Evolutionary conservation across 2,797 vertebrate species (phyloP).

Genomic region (Potorous gilbertii): DNA sequence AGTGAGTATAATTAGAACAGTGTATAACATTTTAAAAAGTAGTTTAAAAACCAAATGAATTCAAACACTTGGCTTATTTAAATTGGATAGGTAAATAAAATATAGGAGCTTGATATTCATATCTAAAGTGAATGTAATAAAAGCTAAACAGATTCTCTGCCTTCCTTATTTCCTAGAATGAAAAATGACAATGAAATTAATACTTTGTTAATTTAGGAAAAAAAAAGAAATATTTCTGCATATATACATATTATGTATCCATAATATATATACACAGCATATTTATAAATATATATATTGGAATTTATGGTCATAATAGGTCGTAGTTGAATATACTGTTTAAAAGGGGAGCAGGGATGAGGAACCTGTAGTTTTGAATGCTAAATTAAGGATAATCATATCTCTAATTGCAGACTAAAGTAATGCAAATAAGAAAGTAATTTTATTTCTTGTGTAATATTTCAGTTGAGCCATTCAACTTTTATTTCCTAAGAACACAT

Average conservation of each 20-base stretch:
- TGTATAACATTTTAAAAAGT: neutral
- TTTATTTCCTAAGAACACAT: conserved; percentile 32
- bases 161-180: neutral
- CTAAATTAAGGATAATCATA: conserved; percentile 29
- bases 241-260: neutral
- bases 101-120: neutral
- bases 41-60: conserved; percentile 6
- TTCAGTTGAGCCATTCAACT: conserved; percentile 3
- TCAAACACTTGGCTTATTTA: neutral
- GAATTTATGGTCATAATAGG: neutral
- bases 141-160: conserved; percentile 11
- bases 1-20: neutral
- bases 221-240: neutral
- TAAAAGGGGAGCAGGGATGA: neutral
- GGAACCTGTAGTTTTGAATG: neutral
- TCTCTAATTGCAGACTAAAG: conserved; percentile 2
- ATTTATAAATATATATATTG: neutral
- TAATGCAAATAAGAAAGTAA: neutral
- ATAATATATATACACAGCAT: neutral
- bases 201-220: conserved; percentile 22
- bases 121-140: neutral
- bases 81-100: conserved; percentile 23
- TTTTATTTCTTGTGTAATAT: neutral
- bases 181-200: conserved; percentile 19
- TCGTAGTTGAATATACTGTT: conserved; percentile 12